Conservation (phyloP, 1,140 invertebrate genomes). For the Helicoverpa armigera region DNA sequence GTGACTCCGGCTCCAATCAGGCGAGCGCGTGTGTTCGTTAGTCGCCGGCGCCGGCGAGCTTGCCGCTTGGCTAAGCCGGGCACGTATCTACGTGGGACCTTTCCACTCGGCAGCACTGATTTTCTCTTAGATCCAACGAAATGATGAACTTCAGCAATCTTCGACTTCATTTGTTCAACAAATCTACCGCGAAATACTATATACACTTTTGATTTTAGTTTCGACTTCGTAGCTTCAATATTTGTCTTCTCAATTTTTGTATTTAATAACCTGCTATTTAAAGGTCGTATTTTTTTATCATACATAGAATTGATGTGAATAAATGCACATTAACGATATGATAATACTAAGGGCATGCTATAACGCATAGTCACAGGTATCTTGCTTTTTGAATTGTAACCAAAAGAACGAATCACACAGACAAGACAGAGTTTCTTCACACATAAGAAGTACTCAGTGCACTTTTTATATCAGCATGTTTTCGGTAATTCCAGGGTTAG, state of each 20-base stretch:
- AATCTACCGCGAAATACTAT: constrained; percentile 54
- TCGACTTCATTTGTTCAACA: constrained; percentile 63
- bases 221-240: neutral
- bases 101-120: constrained; percentile 80
- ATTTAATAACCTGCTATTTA: neutral
- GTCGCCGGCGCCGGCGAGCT: constrained; percentile 66
- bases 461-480: too few species aligned
- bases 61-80: constrained; percentile 74
- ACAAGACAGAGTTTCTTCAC: too few species aligned
- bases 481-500: too few species aligned
- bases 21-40: constrained; percentile 79
- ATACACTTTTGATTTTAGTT: constrained; percentile 28
- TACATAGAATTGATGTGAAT: too few species aligned
- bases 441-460: too few species aligned
- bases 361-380: too few species aligned
- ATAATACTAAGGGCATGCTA: too few species aligned
- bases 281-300: too few species aligned
- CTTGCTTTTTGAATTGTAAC: too few species aligned
- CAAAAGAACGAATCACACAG: too few species aligned
- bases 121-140: constrained; percentile 75
- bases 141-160: constrained; percentile 69
- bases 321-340: too few species aligned
- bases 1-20: constrained; percentile 73
- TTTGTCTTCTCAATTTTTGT: neutral
- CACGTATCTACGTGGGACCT: constrained; percentile 80